Conservation (phyloP, 2,797 vertebrate genomes). For the Myiothlypis coronata region DNA sequence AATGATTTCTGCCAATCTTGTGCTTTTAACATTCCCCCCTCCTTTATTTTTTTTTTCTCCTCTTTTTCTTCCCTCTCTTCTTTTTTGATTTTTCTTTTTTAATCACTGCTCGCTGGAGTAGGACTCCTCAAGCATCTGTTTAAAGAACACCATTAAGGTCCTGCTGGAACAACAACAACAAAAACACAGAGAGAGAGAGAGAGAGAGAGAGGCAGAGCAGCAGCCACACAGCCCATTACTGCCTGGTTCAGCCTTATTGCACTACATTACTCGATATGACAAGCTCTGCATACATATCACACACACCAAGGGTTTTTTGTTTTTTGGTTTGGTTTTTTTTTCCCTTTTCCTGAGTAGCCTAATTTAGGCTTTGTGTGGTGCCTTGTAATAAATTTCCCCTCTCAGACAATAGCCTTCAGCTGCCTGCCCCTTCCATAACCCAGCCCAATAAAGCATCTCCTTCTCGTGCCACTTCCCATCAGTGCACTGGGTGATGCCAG, state of each 20-base stretch:
- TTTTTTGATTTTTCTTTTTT: neutral
- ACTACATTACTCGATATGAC: slow-evolving; percentile 17
- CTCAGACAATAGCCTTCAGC: slow-evolving; percentile 29
- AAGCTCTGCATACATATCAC: slow-evolving; percentile 42
- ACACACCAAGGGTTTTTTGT: neutral
- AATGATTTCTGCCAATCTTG: slow-evolving; percentile 58
- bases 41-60: neutral
- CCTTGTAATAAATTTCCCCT: slow-evolving; percentile 37
- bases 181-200: neutral
- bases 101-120: neutral
- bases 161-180: neutral
- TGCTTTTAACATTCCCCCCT: neutral
- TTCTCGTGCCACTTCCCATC: slow-evolving; percentile 7
- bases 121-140: neutral
- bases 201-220: neutral
- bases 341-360: neutral
- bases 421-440: slow-evolving; percentile 14
- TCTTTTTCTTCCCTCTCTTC: rapidly evolving
- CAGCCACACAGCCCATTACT: slow-evolving; percentile 21
- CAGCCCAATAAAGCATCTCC: neutral
- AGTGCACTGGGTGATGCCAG: neutral
- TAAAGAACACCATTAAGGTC: slow-evolving; percentile 22
- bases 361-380: slow-evolving; percentile 29
- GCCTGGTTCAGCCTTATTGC: slow-evolving; percentile 32
- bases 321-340: neutral